Conservation (phyloP, 1,140 invertebrate species). For the Ceratosolen fusciceps region DNA sequence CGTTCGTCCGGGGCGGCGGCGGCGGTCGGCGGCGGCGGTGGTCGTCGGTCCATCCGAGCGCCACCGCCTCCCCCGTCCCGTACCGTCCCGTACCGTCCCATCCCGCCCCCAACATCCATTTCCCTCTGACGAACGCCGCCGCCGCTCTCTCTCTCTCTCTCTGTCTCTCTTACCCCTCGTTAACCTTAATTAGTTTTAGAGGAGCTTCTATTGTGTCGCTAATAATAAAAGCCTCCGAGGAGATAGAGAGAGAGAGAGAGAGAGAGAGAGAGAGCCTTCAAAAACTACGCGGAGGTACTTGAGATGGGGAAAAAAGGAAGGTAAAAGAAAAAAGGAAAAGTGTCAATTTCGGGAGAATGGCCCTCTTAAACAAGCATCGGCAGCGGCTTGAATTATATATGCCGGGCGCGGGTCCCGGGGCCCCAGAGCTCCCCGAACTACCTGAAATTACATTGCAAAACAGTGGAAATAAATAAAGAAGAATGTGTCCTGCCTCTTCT, state of each 20-base stretch:
- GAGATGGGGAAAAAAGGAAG: too few species aligned
- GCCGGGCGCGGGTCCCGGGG: too few species aligned
- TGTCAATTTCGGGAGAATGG: neutral
- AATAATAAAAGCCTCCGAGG: neutral
- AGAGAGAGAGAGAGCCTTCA: too few species aligned
- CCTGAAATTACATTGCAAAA: conserved; percentile 3
- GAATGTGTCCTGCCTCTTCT: neutral
- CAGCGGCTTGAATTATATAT: neutral
- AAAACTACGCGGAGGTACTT: neutral
- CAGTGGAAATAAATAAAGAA: neutral
- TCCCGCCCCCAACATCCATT: too few species aligned
- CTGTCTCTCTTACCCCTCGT: neutral
- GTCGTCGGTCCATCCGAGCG: too few species aligned
- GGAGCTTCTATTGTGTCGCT: neutral
- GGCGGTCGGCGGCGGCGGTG: too few species aligned
- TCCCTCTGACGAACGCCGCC: too few species aligned
- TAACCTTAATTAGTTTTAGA: neutral
- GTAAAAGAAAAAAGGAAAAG: neutral
- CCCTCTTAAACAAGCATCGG: neutral
- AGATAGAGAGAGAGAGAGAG: too few species aligned
- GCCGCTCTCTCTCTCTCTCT: too few species aligned
- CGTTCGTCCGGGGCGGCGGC: too few species aligned
- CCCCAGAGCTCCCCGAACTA: neutral
- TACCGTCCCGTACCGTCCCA: too few species aligned
- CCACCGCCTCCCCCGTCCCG: too few species aligned